Percentiles rank a stretch among this genome's conserved stretches.
These are phyloP conservation scores for Melanargia galathea DNA, from an alignment of 2,888 invertebrate genomes.

Conservation along the genomic window DNA sequence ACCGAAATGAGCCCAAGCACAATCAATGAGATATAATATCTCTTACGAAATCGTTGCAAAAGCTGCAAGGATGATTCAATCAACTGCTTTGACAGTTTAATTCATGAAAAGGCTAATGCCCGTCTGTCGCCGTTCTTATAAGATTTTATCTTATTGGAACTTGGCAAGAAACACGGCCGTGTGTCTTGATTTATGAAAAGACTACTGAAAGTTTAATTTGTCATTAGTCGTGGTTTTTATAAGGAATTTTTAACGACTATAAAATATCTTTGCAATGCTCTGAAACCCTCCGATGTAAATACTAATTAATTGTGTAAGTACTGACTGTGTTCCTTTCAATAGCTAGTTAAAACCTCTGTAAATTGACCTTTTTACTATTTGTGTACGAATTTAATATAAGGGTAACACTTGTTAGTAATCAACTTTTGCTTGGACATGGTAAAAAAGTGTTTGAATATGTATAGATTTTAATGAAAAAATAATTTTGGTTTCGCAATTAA, in stretches of 20 bases:
- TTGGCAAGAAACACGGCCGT: no score
- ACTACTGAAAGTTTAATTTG: no score
- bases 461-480: constrained; percentile 9
- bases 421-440: constrained; percentile 33
- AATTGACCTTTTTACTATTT: constrained; percentile 42
- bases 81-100: no score
- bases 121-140: no score
- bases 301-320: constrained; percentile 45
- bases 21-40: no score
- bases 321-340: constrained; percentile 53
- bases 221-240: no score
- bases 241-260: not conserved
- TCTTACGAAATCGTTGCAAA: no score
- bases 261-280: constrained; percentile 40
- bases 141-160: no score
- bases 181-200: no score
- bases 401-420: constrained; percentile 38
- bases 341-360: constrained; percentile 48
- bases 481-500: not conserved
- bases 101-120: no score
- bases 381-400: constrained; percentile 35
- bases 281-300: constrained; percentile 61
- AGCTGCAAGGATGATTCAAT: no score
- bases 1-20: no score
- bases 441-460: constrained; percentile 20